These are phyloP conservation scores for Jordanella pulchra DNA, from an alignment of 2,797 vertebrate genomes.

Conservation along the genomic window DNA sequence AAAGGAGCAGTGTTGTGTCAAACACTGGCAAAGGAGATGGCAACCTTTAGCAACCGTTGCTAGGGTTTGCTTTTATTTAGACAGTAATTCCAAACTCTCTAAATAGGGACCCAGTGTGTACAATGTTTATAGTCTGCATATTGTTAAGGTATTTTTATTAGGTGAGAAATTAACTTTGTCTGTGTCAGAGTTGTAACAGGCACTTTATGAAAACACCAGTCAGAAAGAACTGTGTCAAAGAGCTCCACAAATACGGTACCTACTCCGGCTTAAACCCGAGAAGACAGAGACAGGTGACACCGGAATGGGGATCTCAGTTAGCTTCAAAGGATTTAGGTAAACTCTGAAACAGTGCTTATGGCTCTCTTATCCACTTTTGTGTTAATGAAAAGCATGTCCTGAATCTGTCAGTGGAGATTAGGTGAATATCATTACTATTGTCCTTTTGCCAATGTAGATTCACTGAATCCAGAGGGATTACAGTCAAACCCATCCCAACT, in stretches of 20 bases:
- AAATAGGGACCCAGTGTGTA: neutral
- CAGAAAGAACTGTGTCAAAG: slow-evolving; percentile 51
- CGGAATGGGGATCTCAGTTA: slow-evolving; percentile 80
- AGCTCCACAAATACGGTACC: slow-evolving; percentile 70
- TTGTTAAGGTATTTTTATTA: slow-evolving; percentile 37
- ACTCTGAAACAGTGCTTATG: slow-evolving; percentile 90
- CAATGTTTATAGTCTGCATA: slow-evolving; percentile 1
- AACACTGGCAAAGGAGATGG: neutral
- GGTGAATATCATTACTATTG: slow-evolving; percentile 93
- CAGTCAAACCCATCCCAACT: slow-evolving; percentile 64
- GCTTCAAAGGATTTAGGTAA: slow-evolving; percentile 90
- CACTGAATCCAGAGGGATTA: slow-evolving; percentile 80
- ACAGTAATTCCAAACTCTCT: slow-evolving; percentile 10
- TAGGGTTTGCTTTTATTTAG: neutral
- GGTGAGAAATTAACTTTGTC: slow-evolving; percentile 48
- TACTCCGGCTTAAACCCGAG: slow-evolving; percentile 67
- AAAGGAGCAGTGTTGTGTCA: neutral
- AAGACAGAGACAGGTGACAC: slow-evolving; percentile 66
- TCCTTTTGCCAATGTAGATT: slow-evolving; percentile 90
- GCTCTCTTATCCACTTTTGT: slow-evolving; percentile 91
- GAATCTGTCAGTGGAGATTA: slow-evolving; percentile 95
- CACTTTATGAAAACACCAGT: slow-evolving; percentile 49
- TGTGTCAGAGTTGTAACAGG: slow-evolving; percentile 44
- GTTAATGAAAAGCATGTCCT: slow-evolving; percentile 96
- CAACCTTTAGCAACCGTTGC: neutral